Percentiles rank a stretch among this genome's conserved stretches.
Conservation (phyloP, 2,113 vertebrate genomes). For the Scartelaos histophorus region DNA sequence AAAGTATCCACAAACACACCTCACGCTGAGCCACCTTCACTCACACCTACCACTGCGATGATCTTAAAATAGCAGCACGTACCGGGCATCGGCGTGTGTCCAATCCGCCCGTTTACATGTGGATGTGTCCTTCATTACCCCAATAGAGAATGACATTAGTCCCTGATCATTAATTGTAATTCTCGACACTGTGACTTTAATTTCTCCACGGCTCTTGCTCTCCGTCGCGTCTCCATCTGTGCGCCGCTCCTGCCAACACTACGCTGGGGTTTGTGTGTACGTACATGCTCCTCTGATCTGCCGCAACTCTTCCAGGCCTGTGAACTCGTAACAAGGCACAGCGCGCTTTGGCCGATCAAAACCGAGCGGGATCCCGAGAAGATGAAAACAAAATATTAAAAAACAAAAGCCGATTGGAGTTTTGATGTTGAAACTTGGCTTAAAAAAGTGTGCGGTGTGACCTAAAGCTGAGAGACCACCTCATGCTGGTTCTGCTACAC, state of each 20-base stretch:
- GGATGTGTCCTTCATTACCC: slow-evolving; percentile 8
- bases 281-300: slow-evolving; percentile 24
- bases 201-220: slow-evolving; percentile 55
- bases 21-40: background rate
- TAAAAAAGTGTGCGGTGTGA: slow-evolving; percentile 3
- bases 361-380: background rate
- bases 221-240: slow-evolving; percentile 70
- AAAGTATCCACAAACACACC: slow-evolving; percentile 1
- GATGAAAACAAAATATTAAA: slow-evolving; percentile 6
- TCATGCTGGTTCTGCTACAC: slow-evolving; percentile 16
- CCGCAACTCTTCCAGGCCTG: slow-evolving; percentile 46
- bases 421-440: slow-evolving; percentile 30
- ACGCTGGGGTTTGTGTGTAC: slow-evolving; percentile 26
- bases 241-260: slow-evolving; percentile 45
- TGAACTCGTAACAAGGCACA: slow-evolving; percentile 54
- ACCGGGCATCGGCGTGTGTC: background rate
- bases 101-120: slow-evolving; percentile 5
- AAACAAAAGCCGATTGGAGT: slow-evolving; percentile 23
- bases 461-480: slow-evolving; percentile 9
- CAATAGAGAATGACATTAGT: slow-evolving; percentile 17
- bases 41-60: background rate
- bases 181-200: slow-evolving; percentile 64
- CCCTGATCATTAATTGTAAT: slow-evolving; percentile 45
- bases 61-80: background rate
- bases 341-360: slow-evolving; percentile 34